Evolutionary conservation across 2,113 vertebrate species (phyloP).

Genomic region (Nyctibius bracteatus): DNA sequence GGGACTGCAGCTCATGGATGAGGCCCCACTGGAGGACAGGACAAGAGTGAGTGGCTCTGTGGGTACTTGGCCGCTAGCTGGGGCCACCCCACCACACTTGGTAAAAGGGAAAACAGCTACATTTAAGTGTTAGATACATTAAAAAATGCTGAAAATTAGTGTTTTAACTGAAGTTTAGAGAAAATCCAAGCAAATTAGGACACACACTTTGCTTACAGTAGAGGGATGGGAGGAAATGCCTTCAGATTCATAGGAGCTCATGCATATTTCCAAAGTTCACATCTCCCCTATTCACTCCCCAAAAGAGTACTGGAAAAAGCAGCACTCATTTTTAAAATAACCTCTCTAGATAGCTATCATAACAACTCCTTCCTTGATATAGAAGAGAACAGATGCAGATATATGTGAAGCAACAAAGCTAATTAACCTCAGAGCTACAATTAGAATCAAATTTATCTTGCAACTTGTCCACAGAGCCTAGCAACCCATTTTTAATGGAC

Average conservation of each 20-base stretch:
- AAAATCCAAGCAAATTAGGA: neutral
- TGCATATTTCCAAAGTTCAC: neutral
- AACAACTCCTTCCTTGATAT: neutral
- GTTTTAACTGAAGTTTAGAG: neutral
- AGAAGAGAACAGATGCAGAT: neutral
- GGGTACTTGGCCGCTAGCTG: neutral
- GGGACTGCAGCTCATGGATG: neutral
- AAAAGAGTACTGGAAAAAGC: neutral
- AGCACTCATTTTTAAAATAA: neutral
- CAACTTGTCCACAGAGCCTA: neutral
- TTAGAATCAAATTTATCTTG: neutral
- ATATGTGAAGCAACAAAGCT: neutral
- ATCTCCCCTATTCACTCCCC: neutral
- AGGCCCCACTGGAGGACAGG: neutral
- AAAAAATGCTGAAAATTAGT: neutral
- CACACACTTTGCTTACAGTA: neutral
- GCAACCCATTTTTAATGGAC: neutral
- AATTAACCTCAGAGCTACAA: constrained; percentile 4
- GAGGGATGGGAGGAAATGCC: neutral
- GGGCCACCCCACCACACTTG: neutral
- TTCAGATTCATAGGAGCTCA: neutral
- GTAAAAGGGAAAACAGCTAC: neutral
- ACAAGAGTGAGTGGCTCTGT: neutral
- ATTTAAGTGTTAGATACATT: neutral
- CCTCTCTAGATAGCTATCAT: neutral